A percentile compares a stretch with the other conserved stretches of the same genome.
Evolutionary conservation across 2,797 vertebrate species (phyloP).

Genomic region (Hapalemur alaotrensis): DNA sequence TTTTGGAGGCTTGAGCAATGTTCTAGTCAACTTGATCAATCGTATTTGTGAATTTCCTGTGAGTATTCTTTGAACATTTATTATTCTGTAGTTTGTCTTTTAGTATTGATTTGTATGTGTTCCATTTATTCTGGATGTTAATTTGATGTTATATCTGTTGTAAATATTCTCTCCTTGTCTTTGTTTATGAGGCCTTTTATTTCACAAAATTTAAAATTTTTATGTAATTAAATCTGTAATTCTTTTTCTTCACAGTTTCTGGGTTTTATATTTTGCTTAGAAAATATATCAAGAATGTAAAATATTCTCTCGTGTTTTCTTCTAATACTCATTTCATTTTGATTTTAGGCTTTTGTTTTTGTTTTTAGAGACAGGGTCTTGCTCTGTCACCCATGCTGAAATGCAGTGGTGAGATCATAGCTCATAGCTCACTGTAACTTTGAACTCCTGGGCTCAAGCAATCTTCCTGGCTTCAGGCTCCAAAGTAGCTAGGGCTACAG

Average conservation of each 20-base stretch:
- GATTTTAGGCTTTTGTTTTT: neutral
- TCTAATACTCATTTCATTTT: neutral
- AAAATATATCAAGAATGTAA: conserved; percentile 6
- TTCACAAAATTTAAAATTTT: conserved; percentile 15
- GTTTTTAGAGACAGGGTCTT: neutral
- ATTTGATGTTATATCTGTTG: neutral
- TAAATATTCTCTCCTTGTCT: conserved; percentile 20
- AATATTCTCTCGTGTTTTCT: neutral
- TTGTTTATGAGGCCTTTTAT: conserved; percentile 22
- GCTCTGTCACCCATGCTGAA: neutral
- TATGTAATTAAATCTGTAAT: neutral
- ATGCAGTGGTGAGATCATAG: neutral
- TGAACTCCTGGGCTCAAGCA: neutral
- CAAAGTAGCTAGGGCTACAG: neutral
- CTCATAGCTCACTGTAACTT: neutral
- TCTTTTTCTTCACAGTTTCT: conserved; percentile 18
- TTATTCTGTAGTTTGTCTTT: neutral
- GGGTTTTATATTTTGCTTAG: conserved; percentile 13
- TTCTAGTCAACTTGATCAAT: neutral
- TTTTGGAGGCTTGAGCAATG: neutral
- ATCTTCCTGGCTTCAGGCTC: neutral
- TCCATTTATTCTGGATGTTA: neutral
- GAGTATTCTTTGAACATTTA: neutral
- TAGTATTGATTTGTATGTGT: neutral
- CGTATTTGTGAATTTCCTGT: conserved; percentile 6